Percentiles rank a stretch among this genome's conserved stretches.
Evolutionary conservation across 92 coral and sea anemone genomes (phyloP).

Genomic region (Epizoanthus scotinus): DNA sequence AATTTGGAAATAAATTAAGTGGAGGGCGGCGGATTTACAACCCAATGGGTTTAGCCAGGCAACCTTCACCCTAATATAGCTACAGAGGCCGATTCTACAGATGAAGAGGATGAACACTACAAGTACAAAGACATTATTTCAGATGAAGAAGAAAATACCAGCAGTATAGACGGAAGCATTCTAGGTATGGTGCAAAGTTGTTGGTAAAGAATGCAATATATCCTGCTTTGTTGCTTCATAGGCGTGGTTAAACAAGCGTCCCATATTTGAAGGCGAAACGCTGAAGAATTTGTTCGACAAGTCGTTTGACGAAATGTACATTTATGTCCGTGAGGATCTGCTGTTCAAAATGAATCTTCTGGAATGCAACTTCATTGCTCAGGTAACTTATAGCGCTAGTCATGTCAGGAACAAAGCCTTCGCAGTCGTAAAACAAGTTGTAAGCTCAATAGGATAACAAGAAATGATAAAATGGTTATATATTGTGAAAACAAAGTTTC

Average conservation of each 20-base stretch:
- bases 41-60: no score
- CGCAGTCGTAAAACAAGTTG: no score
- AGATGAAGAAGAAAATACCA: not conserved
- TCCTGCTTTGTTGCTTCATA: not conserved
- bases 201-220: not conserved
- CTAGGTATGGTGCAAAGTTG: not conserved
- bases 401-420: no score
- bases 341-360: constrained; percentile 83
- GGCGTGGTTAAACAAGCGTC: constrained; percentile 94
- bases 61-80: no score
- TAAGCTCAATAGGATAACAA: no score
- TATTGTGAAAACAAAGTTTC: no score
- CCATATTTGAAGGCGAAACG: constrained; percentile 73
- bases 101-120: no score
- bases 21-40: no score
- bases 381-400: constrained; percentile 42
- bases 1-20: no score
- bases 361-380: constrained; percentile 84
- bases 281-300: constrained; percentile 75
- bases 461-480: no score
- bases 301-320: constrained; percentile 74
- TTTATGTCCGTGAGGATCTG: constrained; percentile 64
- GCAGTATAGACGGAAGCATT: not conserved
- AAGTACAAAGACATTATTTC: not conserved
- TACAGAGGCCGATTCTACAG: no score